Base-by-base conservation (phyloP, 2,797 vertebrate genomes). In the Cyprinodon diabolis region DNA sequence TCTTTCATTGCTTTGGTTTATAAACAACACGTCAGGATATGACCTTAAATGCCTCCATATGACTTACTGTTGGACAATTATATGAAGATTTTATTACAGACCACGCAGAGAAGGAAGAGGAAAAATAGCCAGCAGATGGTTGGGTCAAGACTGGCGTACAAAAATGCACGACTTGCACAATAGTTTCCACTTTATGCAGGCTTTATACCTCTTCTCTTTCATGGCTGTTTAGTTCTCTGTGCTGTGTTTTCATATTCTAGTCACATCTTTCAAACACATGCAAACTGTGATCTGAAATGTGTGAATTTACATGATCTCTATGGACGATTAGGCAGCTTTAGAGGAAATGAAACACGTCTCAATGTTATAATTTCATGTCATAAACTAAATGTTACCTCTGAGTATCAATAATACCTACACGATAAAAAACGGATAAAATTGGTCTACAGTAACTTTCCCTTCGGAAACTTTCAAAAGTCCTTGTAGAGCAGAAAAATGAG, bases 401-500 rank as follows among this genome's bases (percentile, higher is more conserved):
- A 74, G 56, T 66, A 55, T 13, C 35, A 73, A 81, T 66, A 47
- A 58, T 23, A 56, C 43, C 10, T 40, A 47, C 56, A 74, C 80
- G 58, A 23, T 78, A 35, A 72, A 48, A 66, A 79, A 71, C 5
- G 55, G 19, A 5, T 62, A 23, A 17, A 30, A 47, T 79, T 69
- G 49, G 35, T 12, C 10, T 2, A n/a, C n/a, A n/a, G n/a, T n/a
- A n/a, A n/a, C n/a, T n/a, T n/a, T n/a, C n/a, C n/a, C n/a, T n/a
- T n/a, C n/a, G 30, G 58, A n/a, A 52, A 48, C 63, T 49, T 13
- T 71, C 15, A 4, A 72, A 82, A 82, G 74, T 43, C 71, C 65
- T 86, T 68, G 37, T 75, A 76, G 71, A 74, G 40, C 69, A 37
- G 57, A 47, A 70, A 78, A 84, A 75, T 74, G 60, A 86, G 51